Base-by-base conservation (phyloP, 2,888 invertebrate species). In the Eupithecia inturbata region DNA sequence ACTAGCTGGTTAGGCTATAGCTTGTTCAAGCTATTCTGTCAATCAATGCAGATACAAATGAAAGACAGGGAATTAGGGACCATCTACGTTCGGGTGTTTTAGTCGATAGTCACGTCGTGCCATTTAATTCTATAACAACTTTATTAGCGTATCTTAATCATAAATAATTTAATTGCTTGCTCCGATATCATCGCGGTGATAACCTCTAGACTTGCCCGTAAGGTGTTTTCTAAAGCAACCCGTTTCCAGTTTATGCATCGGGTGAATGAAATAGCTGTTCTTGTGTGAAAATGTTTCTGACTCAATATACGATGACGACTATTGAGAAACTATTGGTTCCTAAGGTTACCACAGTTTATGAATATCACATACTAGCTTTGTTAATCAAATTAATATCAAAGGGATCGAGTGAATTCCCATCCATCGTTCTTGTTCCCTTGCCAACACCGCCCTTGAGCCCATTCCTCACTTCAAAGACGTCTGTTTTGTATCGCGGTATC, bases 361-460 rank as follows among this genome's bases (percentile, higher is more conserved):
- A 9, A 62, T n/a, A 33, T 10, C n/a, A 53, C 53, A 39, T 33
- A n/a, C 16, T 68, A 45, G 22, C n/a, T 45, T 69, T 53, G 57
- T 68, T 45, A 33, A 57, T 57, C 41, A 49, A 41, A 4, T 22
- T 45, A 22, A 70, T 69, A 72, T 74, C 74, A 74, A 77, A 74
- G 68, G 67, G 63, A 62, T 67, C 45, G 36, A 45, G 19, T 45
- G 19, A 66, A 68, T 36, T 69, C 9, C 53, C 53, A 71, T 76
- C 71, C 53, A 70, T 74, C 73, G 41, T 31, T 67, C 74, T 78
- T 74, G 41, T 31, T 67, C 74, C 76, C 74, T 75, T 76, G 74
- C 53, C 62, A 39, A 45, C 67, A 62, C 74, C 78, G 85, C 80
- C 85, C 87, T 88, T 88, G 88, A 82, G 79, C 82, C 78, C 80